Evolutionary conservation across 2,797 vertebrate species (phyloP).

Genomic region (Tangara arthus): DNA sequence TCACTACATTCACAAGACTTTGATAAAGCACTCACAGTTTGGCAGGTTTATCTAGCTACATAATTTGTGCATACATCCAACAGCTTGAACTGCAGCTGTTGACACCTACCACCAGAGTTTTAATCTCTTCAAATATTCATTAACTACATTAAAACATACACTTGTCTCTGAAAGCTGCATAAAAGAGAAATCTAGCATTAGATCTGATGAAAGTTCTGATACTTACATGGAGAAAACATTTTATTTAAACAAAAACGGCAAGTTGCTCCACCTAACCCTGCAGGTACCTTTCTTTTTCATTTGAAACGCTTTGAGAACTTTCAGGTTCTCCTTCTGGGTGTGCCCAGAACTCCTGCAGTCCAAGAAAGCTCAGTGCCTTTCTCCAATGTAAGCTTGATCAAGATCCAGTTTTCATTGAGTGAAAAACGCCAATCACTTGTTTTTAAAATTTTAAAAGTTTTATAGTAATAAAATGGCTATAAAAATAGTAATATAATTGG

Average conservation of each 20-base stretch:
- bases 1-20: neutral
- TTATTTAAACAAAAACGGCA: neutral
- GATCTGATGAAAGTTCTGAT: neutral
- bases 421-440: neutral
- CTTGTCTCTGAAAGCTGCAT: neutral
- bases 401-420: neutral
- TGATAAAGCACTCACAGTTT: neutral
- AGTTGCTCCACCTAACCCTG: slow-evolving; percentile 18
- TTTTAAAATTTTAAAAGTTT: neutral
- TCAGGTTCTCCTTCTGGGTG: neutral
- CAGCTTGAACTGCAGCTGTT: neutral
- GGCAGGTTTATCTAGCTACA: neutral
- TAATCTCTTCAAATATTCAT: neutral
- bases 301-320: neutral
- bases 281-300: neutral
- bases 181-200: neutral
- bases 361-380: neutral
- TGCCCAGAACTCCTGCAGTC: neutral
- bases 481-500: too few species aligned
- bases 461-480: too few species aligned
- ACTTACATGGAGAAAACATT: neutral
- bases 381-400: neutral
- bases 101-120: neutral
- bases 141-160: neutral
- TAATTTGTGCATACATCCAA: neutral